phyloP scores from a whole-genome alignment of 2,797 vertebrate species.

The Eutrigla gurnardus region DNA sequence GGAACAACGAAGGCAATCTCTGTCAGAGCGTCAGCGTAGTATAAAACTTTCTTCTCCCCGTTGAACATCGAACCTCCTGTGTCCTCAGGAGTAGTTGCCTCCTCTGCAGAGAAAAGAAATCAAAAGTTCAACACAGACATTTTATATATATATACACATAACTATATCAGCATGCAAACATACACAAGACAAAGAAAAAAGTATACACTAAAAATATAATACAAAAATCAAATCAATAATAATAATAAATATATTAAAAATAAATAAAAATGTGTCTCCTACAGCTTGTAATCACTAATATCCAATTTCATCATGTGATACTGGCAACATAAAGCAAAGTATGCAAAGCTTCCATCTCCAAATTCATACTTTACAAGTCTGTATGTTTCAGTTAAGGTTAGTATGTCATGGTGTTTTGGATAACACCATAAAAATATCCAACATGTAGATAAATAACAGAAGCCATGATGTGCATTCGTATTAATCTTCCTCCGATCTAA shows the following conservation, averaged over 20 bases:
- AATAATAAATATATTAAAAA: background rate
- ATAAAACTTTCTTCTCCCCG: constrained; percentile 94
- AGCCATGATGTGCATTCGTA: fast-evolving
- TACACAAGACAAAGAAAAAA: background rate
- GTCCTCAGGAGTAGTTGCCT: constrained; percentile 86
- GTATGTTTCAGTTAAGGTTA: background rate
- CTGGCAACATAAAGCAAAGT: background rate
- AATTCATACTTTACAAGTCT: background rate
- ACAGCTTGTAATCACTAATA: background rate
- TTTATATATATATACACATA: background rate
- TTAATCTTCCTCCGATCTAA: background rate
- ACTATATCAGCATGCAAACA: background rate
- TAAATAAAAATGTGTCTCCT: too few species aligned
- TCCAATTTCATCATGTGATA: background rate
- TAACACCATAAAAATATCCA: background rate
- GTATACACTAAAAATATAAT: background rate
- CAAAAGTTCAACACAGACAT: background rate
- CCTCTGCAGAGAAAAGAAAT: constrained; percentile 79
- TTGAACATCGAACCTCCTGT: constrained; percentile 92
- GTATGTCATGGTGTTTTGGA: background rate
- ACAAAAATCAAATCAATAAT: background rate
- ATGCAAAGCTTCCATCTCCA: background rate
- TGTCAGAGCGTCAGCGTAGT: constrained; percentile 95
- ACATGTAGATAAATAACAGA: background rate
- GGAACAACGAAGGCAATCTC: constrained; percentile 97